Evolutionary conservation across 2,113 vertebrate genomes (phyloP).

Genomic region (Odocoileus hemionus): DNA sequence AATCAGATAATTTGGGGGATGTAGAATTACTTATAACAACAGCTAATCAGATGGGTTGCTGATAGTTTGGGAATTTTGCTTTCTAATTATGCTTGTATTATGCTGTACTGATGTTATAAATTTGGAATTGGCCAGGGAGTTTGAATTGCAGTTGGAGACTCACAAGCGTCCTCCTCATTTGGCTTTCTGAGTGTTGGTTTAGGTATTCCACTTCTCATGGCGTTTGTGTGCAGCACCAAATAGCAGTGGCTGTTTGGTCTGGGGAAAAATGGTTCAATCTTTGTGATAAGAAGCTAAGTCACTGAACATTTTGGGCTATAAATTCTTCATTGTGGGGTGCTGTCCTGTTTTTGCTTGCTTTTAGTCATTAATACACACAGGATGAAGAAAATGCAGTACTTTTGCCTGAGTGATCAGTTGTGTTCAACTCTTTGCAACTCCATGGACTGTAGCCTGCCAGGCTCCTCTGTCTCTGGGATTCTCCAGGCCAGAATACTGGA

Average conservation of each 20-base stretch:
- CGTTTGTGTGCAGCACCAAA: not conserved
- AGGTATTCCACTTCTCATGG: not conserved
- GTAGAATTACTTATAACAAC: not conserved
- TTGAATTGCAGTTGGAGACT: not conserved
- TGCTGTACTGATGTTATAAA: not conserved
- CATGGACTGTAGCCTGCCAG: not conserved
- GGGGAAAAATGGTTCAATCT: not conserved
- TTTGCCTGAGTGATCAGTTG: not conserved
- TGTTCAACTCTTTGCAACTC: not conserved
- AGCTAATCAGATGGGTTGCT: not conserved
- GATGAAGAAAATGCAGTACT: not conserved
- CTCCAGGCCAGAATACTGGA: not conserved
- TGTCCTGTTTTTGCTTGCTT: not conserved
- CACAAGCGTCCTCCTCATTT: not conserved
- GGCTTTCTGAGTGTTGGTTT: not conserved
- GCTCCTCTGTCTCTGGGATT: not conserved
- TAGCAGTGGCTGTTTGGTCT: not conserved
- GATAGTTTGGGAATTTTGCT: not conserved
- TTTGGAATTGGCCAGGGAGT: not conserved
- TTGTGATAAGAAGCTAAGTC: not conserved
- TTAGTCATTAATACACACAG: not conserved
- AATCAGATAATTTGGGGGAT: not conserved
- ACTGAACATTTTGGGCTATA: not conserved
- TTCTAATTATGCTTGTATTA: not conserved
- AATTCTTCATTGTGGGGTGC: not conserved